Base-by-base conservation (phyloP, 2,888 invertebrate species). In the Acanthoscelides obtectus region DNA sequence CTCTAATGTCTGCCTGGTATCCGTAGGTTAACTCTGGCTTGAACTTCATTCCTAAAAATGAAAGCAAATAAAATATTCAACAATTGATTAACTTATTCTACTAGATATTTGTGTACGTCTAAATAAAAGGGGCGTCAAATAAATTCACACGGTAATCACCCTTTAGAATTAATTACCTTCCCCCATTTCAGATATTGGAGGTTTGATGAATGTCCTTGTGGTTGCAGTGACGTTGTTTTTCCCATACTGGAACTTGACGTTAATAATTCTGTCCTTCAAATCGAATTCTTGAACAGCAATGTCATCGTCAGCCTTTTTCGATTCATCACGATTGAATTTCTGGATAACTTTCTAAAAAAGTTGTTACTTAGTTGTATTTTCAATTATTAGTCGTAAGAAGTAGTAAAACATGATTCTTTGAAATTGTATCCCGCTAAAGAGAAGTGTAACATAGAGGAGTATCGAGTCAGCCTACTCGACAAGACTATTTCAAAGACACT, bases 161-260 rank as follows among this genome's bases (percentile, higher is more conserved):
- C n/a, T n/a, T n/a, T n/a, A n/a, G n/a, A n/a, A 45, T 12, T 6
- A 6, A 45, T 45, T 45, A 66, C 66, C 89, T 4, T 92, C 90
- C 0, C 92, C 93, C 78, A 92, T 90, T 79, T 94, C 93, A 0
- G 91, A 89, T 70, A 90, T 84, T 4, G 91, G 89, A 0, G 94
- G 93, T 79, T 93, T 94, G 1, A 87, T 85, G 77, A 91, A 94
- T 69, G 86, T 87, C 65, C 92, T 87, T 0, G 89, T 91, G 17
- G 90, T 88, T 74, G 91, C 90, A 0, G 91, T 90, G 2, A 90
- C 88, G 75, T 89, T 86, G 22, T 83, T 90, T 72, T 88, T 87
- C 0, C 86, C 89, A 77, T 91, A 92, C 77, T 93, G 92, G 80
- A 89, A 91, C 64, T 89, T 84, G 4, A 93, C 80, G 64, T 87